phyloP scores from a whole-genome alignment of 2,113 vertebrate species.

The Euleptes europaea region DNA sequence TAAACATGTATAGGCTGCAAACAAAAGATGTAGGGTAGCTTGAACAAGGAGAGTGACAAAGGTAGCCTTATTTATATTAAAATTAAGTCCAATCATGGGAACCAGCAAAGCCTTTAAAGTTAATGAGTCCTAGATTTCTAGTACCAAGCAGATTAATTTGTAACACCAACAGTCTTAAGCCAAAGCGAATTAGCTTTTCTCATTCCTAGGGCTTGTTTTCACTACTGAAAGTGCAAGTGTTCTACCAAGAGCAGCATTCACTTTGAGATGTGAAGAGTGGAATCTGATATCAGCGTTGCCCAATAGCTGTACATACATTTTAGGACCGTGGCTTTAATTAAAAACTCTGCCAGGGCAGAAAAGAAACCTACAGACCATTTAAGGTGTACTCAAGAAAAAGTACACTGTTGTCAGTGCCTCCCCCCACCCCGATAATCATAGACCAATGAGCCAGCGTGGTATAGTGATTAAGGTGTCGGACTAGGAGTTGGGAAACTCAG shows the following conservation, averaged over 20 bases:
- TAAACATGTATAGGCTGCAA: neutral
- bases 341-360: neutral
- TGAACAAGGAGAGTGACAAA: constrained; percentile 39
- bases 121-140: constrained; percentile 84
- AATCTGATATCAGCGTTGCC: neutral
- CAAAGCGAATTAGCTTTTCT: constrained; percentile 78
- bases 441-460: too few species aligned
- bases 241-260: constrained; percentile 17
- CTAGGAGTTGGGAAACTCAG: too few species aligned
- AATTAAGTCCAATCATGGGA: constrained; percentile 74
- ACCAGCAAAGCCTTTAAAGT: constrained; percentile 76
- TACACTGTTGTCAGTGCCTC: too few species aligned
- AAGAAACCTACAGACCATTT: too few species aligned
- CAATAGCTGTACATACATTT: neutral
- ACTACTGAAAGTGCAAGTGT: constrained; percentile 3
- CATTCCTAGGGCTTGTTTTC: constrained; percentile 65
- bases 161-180: constrained; percentile 77
- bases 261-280: neutral
- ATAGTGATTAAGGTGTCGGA: too few species aligned
- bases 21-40: too few species aligned
- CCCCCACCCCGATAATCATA: too few species aligned
- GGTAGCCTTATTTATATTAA: constrained; percentile 66
- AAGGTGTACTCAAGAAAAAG: too few species aligned
- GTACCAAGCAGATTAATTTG: constrained; percentile 81
- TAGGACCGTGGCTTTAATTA: neutral